Evolutionary conservation across 1,140 invertebrate genomes (phyloP), one percentile per base, ranked within the genome.

Genomic region (Calliopsis andreniformis): DNA sequence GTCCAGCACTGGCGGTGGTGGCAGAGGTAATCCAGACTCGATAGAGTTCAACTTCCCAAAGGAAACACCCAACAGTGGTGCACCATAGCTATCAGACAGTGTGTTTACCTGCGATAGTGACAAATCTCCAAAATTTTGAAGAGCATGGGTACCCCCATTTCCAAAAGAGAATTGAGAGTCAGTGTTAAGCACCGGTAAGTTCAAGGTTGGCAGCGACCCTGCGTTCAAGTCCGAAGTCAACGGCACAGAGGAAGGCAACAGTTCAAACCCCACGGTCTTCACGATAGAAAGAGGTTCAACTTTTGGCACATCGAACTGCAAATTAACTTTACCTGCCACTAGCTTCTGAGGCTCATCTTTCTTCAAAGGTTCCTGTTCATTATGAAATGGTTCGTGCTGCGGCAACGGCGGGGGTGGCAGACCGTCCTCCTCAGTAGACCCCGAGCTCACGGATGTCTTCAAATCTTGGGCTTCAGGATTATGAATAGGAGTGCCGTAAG

Each of bases 201-300:
- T 73, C n/a, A 79, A 28, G 4, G 20, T 12, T 2, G 62, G 18
- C 20, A 67, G 23, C 3, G 49, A 35, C 62, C 63, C 32, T 77
- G 70, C 32, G 2, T 20, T 30, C 8, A 67, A 20, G 28, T 68
- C 83, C 16, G 69, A 10, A 5, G 56, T 64, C 28, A 87, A 70
- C 7, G 70, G 43, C 56, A 75, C 76, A 7, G 85, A 67, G 58
- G 85, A 83, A 3, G 92, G 89, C 14, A 91, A 86, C 39, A 93
- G 77, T 78, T 93, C 92, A 67, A 92, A 92, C 25, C 91, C 92
- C 18, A 92, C 87, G 30, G 92, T 92, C 78, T 93, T 92, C 3
- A 91, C 73, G 28, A 90, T 86, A 20, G 92, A 89, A 32, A 93
- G 77, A 0, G 91, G 87, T 25, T 87, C 80, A 2, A 72, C 66